Conservation (phyloP, 2,113 vertebrate species). For the Chaetorhynchus papuensis region DNA sequence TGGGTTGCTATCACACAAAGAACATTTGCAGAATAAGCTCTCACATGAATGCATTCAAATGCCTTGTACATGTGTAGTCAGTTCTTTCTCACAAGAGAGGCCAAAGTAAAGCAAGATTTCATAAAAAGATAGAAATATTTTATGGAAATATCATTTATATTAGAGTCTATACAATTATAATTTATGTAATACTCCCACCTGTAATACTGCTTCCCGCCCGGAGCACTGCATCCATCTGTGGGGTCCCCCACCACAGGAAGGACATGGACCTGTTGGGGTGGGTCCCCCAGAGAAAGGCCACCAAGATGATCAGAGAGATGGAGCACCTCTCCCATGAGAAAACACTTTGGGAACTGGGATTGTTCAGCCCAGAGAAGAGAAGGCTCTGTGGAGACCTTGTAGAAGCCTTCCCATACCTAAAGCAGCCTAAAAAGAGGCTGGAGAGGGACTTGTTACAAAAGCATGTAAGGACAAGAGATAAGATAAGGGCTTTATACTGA, state of each 20-base stretch:
- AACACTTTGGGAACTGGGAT: rapidly evolving
- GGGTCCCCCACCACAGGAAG: neutral
- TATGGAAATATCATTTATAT: neutral
- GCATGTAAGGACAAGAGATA: neutral
- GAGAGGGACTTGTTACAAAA: neutral
- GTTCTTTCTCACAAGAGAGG: neutral
- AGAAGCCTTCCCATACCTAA: neutral
- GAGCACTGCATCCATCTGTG: neutral
- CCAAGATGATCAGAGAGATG: neutral
- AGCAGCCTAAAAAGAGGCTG: neutral
- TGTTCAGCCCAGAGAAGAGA: neutral
- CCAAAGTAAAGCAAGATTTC: neutral
- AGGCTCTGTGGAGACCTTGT: neutral
- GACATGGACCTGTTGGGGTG: neutral
- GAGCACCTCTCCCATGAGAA: neutral
- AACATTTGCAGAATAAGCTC: neutral
- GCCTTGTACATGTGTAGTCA: neutral
- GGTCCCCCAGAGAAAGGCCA: neutral
- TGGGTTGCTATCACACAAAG: neutral
- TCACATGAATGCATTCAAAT: neutral
- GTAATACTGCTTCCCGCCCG: neutral
- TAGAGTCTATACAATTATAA: neutral
- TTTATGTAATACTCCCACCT: neutral
- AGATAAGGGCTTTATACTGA: neutral
- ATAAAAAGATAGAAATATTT: neutral